Percentiles rank a stretch among this genome's conserved stretches.
Evolutionary conservation across 2,888 invertebrate genomes (phyloP).

Genomic region (Osmoderma eremita): DNA sequence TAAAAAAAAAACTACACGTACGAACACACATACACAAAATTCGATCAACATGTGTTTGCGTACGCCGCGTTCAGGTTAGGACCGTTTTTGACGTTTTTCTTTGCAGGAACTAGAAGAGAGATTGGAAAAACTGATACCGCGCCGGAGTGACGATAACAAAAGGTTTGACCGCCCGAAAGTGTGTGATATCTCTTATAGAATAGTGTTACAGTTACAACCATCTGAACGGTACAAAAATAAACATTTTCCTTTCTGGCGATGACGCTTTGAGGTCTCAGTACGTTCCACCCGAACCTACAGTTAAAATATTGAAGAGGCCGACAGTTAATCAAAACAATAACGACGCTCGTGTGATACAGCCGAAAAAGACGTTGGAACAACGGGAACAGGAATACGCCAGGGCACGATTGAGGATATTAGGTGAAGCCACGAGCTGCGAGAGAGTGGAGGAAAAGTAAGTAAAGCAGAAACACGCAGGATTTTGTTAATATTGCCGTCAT

Average conservation of each 20-base stretch:
- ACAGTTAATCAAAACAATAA: slow-evolving; percentile 65
- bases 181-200: slow-evolving; percentile 42
- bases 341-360: slow-evolving; percentile 76
- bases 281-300: slow-evolving; percentile 81
- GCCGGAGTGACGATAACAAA: slow-evolving; percentile 57
- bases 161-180: slow-evolving; percentile 52
- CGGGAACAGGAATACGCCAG: slow-evolving; percentile 94
- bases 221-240: slow-evolving; percentile 67
- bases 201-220: slow-evolving; percentile 59
- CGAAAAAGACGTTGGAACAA: slow-evolving; percentile 86
- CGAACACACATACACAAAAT: slow-evolving; percentile 19
- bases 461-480: background rate
- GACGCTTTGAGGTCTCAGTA: slow-evolving; percentile 84
- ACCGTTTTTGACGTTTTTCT: slow-evolving; percentile 45
- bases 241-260: slow-evolving; percentile 79
- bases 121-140: slow-evolving; percentile 60
- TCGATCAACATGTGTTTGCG: slow-evolving; percentile 39
- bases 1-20: slow-evolving; percentile 18
- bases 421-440: slow-evolving; percentile 84
- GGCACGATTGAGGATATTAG: slow-evolving; percentile 88
- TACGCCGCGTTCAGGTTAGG: slow-evolving; percentile 37
- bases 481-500: slow-evolving; percentile 15
- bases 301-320: slow-evolving; percentile 84
- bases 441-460: slow-evolving; percentile 73
- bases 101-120: slow-evolving; percentile 64